These are phyloP conservation scores for Oenanthe melanoleuca DNA, from an alignment of 2,113 vertebrate species.

Conservation along the genomic window DNA sequence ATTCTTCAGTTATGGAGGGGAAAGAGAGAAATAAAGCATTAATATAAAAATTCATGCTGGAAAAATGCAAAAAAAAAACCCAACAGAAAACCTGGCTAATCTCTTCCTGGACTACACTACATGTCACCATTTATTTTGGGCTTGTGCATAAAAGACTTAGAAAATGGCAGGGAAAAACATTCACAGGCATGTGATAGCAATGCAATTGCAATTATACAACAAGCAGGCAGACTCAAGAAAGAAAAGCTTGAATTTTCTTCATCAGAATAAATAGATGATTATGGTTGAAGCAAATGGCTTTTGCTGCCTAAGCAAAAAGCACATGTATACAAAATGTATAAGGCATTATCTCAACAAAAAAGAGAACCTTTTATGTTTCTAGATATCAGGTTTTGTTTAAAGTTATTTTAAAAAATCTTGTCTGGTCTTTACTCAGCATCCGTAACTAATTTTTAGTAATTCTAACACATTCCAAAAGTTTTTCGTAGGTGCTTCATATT, in stretches of 20 bases:
- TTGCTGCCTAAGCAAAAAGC: not conserved
- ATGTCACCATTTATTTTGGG: not conserved
- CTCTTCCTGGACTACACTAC: not conserved
- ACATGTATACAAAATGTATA: not conserved
- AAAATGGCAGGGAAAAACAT: not conserved
- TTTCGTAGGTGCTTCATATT: not conserved
- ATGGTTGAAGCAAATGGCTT: not conserved
- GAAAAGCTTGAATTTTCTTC: not conserved
- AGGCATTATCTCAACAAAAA: not conserved
- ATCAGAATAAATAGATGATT: not conserved
- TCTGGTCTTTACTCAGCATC: not conserved
- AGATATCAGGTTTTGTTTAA: not conserved
- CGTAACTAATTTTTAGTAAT: not conserved
- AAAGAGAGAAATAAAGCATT: not conserved
- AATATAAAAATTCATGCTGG: not conserved
- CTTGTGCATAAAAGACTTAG: not conserved
- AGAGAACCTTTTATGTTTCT: not conserved
- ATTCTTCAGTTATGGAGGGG: not conserved
- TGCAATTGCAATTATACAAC: not conserved
- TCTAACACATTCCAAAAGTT: not conserved
- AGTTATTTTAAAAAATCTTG: not conserved
- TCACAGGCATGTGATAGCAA: not conserved
- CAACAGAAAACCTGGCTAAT: not conserved
- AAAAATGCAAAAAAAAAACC: not conserved
- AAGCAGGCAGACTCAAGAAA: not conserved